A percentile compares a stretch with the other conserved stretches of the same genome.
Evolutionary conservation across 2,888 invertebrate species (phyloP).

Genomic region (Agriotes lineatus): DNA sequence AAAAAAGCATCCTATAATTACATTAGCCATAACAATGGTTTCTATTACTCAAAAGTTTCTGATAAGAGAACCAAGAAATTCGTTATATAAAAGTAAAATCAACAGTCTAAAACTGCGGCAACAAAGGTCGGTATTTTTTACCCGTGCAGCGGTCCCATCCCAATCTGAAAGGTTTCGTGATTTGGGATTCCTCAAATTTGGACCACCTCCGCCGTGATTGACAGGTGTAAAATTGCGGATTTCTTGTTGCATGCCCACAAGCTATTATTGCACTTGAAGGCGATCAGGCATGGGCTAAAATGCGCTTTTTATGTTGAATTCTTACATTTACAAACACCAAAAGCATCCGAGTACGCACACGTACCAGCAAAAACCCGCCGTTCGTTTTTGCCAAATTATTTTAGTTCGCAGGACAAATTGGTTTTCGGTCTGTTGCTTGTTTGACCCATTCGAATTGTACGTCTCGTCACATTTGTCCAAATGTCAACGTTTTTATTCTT

Average conservation of each 20-base stretch:
- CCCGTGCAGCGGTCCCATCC: neutral
- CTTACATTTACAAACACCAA: neutral
- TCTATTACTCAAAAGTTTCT: too few species aligned
- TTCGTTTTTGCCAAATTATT: neutral
- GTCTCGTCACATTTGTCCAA: slow-evolving; percentile 28
- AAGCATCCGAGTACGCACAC: neutral
- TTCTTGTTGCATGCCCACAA: slow-evolving; percentile 24
- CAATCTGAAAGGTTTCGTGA: neutral
- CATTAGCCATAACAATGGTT: too few species aligned
- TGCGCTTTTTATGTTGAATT: neutral
- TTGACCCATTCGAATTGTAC: slow-evolving; percentile 27
- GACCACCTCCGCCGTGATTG: slow-evolving; percentile 34
- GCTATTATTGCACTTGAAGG: slow-evolving; percentile 28
- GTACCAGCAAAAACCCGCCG: neutral
- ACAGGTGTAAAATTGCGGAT: slow-evolving; percentile 36
- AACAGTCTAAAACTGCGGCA: too few species aligned
- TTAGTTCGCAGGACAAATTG: slow-evolving; percentile 17
- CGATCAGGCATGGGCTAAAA: neutral
- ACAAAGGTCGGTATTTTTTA: neutral
- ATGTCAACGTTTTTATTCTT: slow-evolving; percentile 26
- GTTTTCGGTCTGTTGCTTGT: slow-evolving; percentile 30
- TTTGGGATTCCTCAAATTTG: slow-evolving; percentile 16
- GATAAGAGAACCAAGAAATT: too few species aligned
- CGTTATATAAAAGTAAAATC: too few species aligned
- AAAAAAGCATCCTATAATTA: too few species aligned